Evolutionary conservation across 2,113 vertebrate species (phyloP), one percentile per base, ranked within the genome.

Genomic region (Triplophysa tibetana): DNA sequence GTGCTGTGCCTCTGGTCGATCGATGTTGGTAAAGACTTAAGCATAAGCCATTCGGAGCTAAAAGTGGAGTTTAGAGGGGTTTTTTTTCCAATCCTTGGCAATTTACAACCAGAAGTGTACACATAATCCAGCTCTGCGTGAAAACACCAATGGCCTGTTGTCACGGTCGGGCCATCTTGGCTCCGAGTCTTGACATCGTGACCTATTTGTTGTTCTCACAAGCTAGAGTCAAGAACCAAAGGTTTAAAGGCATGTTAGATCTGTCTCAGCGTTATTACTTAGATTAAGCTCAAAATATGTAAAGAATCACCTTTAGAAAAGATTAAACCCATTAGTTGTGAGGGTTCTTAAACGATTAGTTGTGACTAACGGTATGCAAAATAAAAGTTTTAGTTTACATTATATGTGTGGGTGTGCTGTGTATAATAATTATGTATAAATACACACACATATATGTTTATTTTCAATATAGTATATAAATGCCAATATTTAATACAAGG

Each of bases 11-110:
- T 63, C 24, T 45, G 72, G 38, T 63, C 33, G 58, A 62, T 23
- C 1, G 72, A 63, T 75, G 58, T 41, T 75, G 17, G 72, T 62
- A 74, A 62, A 75, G 58, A 48, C 16, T 63, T 62, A 48, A 75
- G 72, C 72, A 63, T 75, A 75, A 75, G 41, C 58, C 38, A 26
- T 19, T 43, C 19, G 24, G 54, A 23, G 33, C 21, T 38, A 43
- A 10, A 74, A 48, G 13, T 52, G 21, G 33, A 60, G 54, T 43
- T 75, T n/a, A 48, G 72, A 62, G 24, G 19, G 52, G 17, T 23
- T 26, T 75, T 72, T 24, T 26, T 9, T 16, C 9, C 33, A 75
- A 62, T 75, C 60, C 23, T 16, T 19, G 60, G 72, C 2, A 10
- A 63, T 75, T 75, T 75, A 62, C 62, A 19, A 75, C 14, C 23